Percentiles rank a stretch among this genome's conserved stretches.
These are phyloP conservation scores for Sebastes cheni DNA, from an alignment of 2,797 vertebrate genomes.

Conservation along the genomic window DNA sequence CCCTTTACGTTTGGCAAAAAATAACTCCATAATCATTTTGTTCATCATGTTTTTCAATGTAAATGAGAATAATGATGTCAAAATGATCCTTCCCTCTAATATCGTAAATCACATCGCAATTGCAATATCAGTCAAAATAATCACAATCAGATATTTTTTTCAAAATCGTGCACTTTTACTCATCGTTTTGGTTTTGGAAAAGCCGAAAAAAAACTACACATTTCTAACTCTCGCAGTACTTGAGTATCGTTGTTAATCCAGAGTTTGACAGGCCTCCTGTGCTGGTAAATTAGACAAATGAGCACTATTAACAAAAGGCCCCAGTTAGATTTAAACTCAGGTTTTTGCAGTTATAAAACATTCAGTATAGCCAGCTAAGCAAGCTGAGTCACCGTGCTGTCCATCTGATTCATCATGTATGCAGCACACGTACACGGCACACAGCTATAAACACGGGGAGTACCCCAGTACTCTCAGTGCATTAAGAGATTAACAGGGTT, in stretches of 20 bases:
- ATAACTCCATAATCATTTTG: too few relatives aligned
- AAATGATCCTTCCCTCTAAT: too few relatives aligned
- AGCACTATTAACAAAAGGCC: not conserved
- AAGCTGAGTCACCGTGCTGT: constrained; percentile 38
- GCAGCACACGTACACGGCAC: constrained; percentile 22
- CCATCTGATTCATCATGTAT: constrained; percentile 29
- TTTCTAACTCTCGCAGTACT: not conserved
- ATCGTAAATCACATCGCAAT: too few relatives aligned
- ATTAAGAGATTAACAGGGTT: constrained; percentile 83
- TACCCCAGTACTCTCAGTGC: constrained; percentile 41
- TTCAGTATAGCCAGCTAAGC: not conserved
- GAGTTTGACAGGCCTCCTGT: not conserved
- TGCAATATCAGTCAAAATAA: not conserved
- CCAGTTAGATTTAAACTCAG: not conserved
- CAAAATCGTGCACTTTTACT: not conserved
- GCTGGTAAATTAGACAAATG: not conserved
- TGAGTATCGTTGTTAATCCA: not conserved
- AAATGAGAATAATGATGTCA: not conserved
- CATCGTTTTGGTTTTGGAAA: not conserved
- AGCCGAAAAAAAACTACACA: not conserved
- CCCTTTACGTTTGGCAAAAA: too few relatives aligned
- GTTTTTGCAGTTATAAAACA: constrained; percentile 22
- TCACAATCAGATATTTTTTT: not conserved
- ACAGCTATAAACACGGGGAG: constrained; percentile 40
- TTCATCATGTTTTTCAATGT: too few relatives aligned